These are phyloP conservation scores for Drosophila nr. medialis DNA, from an alignment of 2,888 invertebrate genomes.

Conservation along the genomic window DNA sequence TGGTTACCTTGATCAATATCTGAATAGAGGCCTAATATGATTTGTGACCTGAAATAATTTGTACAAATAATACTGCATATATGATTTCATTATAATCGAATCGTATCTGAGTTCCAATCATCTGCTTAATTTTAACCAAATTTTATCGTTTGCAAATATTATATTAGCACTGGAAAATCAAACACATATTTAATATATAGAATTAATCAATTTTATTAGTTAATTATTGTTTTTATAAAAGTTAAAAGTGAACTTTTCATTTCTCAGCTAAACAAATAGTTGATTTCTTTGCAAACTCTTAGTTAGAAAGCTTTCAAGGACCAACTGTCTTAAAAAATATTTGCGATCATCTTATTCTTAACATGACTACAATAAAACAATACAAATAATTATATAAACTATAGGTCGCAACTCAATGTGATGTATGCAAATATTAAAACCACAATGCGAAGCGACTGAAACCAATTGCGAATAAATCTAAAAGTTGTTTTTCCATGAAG, in stretches of 20 bases:
- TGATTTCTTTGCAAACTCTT: neutral
- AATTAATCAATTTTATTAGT: neutral
- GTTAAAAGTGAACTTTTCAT: too few species aligned
- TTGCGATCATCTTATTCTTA: too few species aligned
- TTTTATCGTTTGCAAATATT: neutral
- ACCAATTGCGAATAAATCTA: neutral
- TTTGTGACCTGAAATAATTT: neutral
- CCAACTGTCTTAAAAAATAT: too few species aligned
- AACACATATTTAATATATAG: neutral
- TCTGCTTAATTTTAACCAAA: neutral
- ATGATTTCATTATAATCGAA: neutral
- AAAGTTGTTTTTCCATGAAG: neutral
- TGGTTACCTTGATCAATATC: conserved; percentile 12
- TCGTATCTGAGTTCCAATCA: neutral
- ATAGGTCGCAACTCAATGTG: neutral
- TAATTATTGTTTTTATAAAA: neutral
- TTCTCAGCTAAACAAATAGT: too few species aligned
- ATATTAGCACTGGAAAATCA: neutral
- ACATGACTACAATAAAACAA: neutral
- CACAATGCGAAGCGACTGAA: neutral
- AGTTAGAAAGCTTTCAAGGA: neutral
- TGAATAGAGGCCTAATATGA: neutral
- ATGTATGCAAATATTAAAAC: neutral
- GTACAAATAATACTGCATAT: neutral
- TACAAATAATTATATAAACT: neutral